A percentile compares a stretch with the other conserved stretches of the same genome.
These are phyloP conservation scores for Alcedo quadribrachys DNA, from an alignment of 2,797 vertebrate genomes.

Conservation along the genomic window DNA sequence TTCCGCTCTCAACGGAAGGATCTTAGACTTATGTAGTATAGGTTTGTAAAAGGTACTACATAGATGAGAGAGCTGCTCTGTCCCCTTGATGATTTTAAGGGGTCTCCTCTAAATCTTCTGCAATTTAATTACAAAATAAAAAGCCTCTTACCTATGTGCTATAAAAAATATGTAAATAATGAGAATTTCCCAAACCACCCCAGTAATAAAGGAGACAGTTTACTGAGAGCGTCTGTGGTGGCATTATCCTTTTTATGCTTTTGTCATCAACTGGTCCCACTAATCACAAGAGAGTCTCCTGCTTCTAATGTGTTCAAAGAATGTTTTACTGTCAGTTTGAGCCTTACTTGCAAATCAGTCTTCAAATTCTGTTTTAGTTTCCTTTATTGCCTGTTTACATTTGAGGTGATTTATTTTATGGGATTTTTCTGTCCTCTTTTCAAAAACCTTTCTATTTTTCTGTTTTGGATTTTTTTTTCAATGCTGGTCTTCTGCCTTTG, in stretches of 20 bases:
- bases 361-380: background rate
- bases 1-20: background rate
- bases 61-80: background rate
- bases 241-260: background rate
- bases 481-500: background rate
- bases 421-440: background rate
- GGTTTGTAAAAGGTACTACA: background rate
- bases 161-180: background rate
- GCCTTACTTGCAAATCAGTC: background rate
- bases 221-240: background rate
- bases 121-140: background rate
- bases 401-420: background rate
- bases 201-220: background rate
- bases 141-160: background rate
- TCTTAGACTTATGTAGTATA: background rate
- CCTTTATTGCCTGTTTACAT: conserved; percentile 20
- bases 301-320: conserved; percentile 29
- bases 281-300: background rate
- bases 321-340: background rate
- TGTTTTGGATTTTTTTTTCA: background rate
- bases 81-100: background rate
- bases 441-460: background rate
- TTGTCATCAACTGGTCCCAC: background rate
- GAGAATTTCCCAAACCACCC: background rate
- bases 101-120: background rate